Evolutionary conservation across 1,140 invertebrate genomes (phyloP).

Genomic region (Dysdera silvatica): DNA sequence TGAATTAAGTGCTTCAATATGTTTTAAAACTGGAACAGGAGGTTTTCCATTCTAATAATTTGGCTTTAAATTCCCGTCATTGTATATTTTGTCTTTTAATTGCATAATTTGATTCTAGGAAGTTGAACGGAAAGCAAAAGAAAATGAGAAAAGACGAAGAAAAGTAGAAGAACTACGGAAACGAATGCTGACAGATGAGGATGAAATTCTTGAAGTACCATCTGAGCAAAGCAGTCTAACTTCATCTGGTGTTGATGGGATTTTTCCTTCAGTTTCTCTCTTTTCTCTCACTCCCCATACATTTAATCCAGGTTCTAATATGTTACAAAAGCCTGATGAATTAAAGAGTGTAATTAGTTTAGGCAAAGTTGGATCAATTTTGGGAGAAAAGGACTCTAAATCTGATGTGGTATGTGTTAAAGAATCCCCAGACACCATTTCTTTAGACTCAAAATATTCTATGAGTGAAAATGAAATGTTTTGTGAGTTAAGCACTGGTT

Average conservation of each 20-base stretch:
- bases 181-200: constrained; percentile 72
- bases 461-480: constrained; percentile 8
- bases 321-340: constrained; percentile 59
- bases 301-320: constrained; percentile 5
- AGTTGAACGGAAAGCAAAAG: constrained; percentile 36
- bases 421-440: constrained; percentile 14
- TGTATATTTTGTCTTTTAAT: background rate
- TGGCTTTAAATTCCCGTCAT: too few relatives aligned
- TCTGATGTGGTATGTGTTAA: background rate
- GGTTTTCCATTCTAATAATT: too few relatives aligned
- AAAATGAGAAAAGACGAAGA: constrained; percentile 51
- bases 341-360: constrained; percentile 76
- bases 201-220: constrained; percentile 54
- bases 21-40: too few relatives aligned
- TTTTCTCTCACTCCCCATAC: too few relatives aligned
- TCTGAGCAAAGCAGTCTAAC: constrained; percentile 71
- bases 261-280: too few relatives aligned
- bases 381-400: constrained; percentile 50
- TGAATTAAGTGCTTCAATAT: too few relatives aligned
- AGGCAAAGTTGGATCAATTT: constrained; percentile 65
- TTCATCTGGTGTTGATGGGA: constrained; percentile 51
- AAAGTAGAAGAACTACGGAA: constrained; percentile 72
- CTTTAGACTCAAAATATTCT: constrained; percentile 14
- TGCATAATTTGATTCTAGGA: constrained; percentile 32
- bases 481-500: background rate